Base-by-base conservation (phyloP, 2,797 vertebrate genomes). In the Acanthurus tractus region DNA sequence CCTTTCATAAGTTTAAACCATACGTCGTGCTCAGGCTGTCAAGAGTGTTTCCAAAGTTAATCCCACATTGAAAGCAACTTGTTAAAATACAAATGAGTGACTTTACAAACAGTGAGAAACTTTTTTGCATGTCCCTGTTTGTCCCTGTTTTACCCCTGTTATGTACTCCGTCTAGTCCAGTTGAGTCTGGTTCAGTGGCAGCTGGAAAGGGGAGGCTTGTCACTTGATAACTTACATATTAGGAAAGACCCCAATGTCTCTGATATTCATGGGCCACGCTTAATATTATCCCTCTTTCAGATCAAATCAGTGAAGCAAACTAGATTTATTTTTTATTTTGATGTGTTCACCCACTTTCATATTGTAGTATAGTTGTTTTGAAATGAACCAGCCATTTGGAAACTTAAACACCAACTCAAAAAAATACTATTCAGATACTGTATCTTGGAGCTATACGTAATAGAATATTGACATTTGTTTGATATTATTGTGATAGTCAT, bases 151-250 rank as follows among this genome's bases (percentile, higher is more conserved):
- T 38, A 34, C 44, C 13, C 0, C 1, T 40, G 49, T 46, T 18
- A 14, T 20, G 56, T 40, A 38, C 18, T 20, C 18, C 29, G 58
- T 66, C 12, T 1, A 25, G 38, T 76, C 82, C 77, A 81, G 78
- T 88, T 75, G 8, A 76, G 67, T 76, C 82, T 63, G 70, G 90
- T 87, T 86, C 53, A 73, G 10, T 67, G 82, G 81, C 86, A 89
- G 84, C 85, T 91, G 87, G 22, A 38, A 1, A 67, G 64, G 69
- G 45, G 49, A 36, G 56, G 40, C 36, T 62, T 56, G 76, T 75
- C 29, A 77, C n/a, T 58, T 74, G 76, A 81, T 83, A 74, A 58
- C 56, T 23, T 53, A 36, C 62, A 70, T 1, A 85, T 82, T 54
- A 88, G 78, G 74, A 77, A 61, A 63, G 38, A 13, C 29, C 46